Evolutionary conservation across 1,140 invertebrate genomes (phyloP).

Genomic region (Solen grandis): DNA sequence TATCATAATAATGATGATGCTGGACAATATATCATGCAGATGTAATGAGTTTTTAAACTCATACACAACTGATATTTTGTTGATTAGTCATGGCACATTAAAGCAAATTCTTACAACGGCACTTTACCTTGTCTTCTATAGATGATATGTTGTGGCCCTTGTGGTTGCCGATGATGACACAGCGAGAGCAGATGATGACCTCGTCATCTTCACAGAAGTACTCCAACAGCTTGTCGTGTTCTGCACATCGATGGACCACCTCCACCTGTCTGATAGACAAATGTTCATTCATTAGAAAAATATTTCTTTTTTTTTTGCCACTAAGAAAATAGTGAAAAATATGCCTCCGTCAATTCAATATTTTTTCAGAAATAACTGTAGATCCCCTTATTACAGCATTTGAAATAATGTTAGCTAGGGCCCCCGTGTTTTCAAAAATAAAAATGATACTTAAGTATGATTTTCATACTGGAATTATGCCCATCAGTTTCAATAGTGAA

Average conservation of each 20-base stretch:
- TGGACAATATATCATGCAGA: no score
- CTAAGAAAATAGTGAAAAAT: not conserved
- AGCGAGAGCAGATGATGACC: constrained; percentile 72
- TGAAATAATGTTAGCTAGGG: no score
- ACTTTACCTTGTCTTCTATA: constrained; percentile 75
- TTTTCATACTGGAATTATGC: no score
- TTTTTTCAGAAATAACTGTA: not conserved
- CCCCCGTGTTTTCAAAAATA: no score
- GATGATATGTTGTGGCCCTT: constrained; percentile 72
- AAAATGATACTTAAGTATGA: no score
- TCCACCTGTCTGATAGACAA: constrained; percentile 41
- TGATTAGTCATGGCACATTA: no score
- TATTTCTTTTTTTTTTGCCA: not conserved
- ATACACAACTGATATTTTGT: no score
- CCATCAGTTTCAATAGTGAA: no score
- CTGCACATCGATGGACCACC: constrained; percentile 52
- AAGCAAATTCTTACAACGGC: no score
- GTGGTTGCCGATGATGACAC: constrained; percentile 76
- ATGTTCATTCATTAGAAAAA: not conserved
- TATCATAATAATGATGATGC: no score
- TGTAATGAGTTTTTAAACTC: no score
- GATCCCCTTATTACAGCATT: not conserved
- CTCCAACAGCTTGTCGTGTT: constrained; percentile 68
- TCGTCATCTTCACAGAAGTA: constrained; percentile 77
- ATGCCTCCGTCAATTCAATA: not conserved